Conservation (phyloP, 2,888 invertebrate genomes). For the Microchrysa polita region DNA sequence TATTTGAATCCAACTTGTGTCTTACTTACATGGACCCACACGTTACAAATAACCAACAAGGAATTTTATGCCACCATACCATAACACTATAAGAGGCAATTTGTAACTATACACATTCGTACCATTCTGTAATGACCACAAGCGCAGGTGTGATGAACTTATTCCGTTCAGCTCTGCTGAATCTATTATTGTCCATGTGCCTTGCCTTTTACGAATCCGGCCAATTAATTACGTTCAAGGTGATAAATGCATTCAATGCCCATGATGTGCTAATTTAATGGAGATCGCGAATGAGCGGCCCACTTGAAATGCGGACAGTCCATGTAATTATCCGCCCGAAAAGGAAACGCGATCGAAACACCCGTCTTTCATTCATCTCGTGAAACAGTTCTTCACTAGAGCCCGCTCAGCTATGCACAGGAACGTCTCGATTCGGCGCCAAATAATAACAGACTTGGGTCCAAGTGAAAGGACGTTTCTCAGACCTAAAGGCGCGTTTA, state of each 20-base stretch:
- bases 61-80: too few species aligned
- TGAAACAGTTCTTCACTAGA: not conserved
- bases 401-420: not conserved
- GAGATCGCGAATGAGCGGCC: conserved; percentile 22
- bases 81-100: too few species aligned
- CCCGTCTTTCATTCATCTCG: conserved; percentile 1
- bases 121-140: conserved; percentile 4
- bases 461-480: conserved; percentile 5
- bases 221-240: conserved; percentile 37
- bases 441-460: conserved; percentile 35
- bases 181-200: conserved; percentile 13
- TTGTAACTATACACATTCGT: too few species aligned
- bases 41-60: too few species aligned
- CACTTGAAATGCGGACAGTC: conserved; percentile 10
- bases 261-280: conserved; percentile 42
- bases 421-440: conserved; percentile 30
- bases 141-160: conserved; percentile 42
- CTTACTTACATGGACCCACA: too few species aligned
- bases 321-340: conserved; percentile 34
- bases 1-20: too few species aligned
- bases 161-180: conserved; percentile 9
- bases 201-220: not conserved
- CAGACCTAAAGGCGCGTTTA: too few species aligned
- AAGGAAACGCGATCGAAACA: conserved; percentile 21
- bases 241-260: conserved; percentile 41